These are phyloP conservation scores for Elephantulus edwardii DNA, from an alignment of 2,113 vertebrate genomes.

Conservation along the genomic window DNA sequence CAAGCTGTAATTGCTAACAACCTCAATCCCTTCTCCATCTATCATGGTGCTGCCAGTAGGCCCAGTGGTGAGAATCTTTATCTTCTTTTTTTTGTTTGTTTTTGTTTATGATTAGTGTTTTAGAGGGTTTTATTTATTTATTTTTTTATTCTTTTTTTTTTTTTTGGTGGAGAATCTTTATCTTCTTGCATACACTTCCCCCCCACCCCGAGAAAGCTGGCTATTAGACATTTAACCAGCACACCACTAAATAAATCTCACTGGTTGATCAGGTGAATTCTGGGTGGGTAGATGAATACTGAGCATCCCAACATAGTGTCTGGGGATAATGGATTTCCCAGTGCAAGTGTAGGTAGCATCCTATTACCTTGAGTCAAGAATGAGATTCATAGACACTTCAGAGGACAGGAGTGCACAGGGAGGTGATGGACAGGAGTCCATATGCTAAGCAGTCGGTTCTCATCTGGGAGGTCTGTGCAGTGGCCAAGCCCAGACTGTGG, in stretches of 20 bases:
- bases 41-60: too few species aligned
- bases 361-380: not conserved
- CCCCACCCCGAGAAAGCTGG: too few species aligned
- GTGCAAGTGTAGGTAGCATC: not conserved
- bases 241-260: not conserved
- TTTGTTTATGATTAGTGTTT: too few species aligned
- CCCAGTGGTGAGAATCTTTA: too few species aligned
- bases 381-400: not conserved
- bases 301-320: not conserved
- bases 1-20: too few species aligned
- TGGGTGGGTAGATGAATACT: not conserved
- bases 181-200: too few species aligned
- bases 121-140: too few species aligned
- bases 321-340: not conserved
- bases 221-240: not conserved
- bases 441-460: not conserved
- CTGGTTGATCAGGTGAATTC: too few species aligned
- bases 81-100: too few species aligned
- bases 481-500: not conserved
- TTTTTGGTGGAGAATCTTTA: too few species aligned
- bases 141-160: too few species aligned
- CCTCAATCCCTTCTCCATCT: too few species aligned
- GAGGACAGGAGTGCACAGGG: not conserved
- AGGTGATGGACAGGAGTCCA: not conserved
- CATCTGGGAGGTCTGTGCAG: not conserved